Evolutionary conservation across 2,888 invertebrate species (phyloP).

Genomic region (Mythimna loreyi): DNA sequence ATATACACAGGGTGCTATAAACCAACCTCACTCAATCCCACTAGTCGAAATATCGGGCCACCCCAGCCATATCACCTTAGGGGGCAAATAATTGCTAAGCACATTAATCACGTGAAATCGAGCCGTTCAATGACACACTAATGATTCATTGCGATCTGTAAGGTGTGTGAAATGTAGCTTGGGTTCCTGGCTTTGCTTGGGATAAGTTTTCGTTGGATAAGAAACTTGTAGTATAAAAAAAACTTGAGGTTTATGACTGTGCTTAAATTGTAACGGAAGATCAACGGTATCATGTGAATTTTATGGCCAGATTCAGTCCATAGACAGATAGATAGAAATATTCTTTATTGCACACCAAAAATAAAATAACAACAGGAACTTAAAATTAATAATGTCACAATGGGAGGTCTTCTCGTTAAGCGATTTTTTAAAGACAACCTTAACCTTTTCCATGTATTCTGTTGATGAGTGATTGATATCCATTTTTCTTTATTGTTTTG

Average conservation of each 20-base stretch:
- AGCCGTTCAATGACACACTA: conserved; percentile 69
- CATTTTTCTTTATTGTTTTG: too few species aligned
- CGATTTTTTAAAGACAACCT: too few species aligned
- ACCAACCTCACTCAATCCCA: conserved; percentile 33
- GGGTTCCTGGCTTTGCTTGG: conserved; percentile 20
- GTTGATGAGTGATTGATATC: too few species aligned
- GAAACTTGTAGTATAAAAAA: background rate
- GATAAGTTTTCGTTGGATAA: background rate
- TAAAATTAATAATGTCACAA: too few species aligned
- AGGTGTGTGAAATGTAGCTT: conserved; percentile 41
- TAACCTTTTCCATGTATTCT: too few species aligned
- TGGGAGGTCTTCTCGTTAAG: too few species aligned
- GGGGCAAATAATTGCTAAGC: conserved; percentile 72
- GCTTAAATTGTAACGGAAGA: too few species aligned
- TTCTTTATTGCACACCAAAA: too few species aligned
- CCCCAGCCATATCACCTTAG: conserved; percentile 58
- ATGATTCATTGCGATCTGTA: conserved; percentile 71
- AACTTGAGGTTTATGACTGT: background rate
- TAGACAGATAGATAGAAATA: too few species aligned
- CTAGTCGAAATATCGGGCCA: conserved; percentile 42
- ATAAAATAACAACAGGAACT: too few species aligned
- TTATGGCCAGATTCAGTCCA: too few species aligned
- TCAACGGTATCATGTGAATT: too few species aligned
- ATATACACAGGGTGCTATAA: conserved; percentile 5
- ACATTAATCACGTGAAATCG: conserved; percentile 74